Evolutionary conservation across 1,140 invertebrate genomes (phyloP).

Genomic region (Dendrolimus kikuchii): DNA sequence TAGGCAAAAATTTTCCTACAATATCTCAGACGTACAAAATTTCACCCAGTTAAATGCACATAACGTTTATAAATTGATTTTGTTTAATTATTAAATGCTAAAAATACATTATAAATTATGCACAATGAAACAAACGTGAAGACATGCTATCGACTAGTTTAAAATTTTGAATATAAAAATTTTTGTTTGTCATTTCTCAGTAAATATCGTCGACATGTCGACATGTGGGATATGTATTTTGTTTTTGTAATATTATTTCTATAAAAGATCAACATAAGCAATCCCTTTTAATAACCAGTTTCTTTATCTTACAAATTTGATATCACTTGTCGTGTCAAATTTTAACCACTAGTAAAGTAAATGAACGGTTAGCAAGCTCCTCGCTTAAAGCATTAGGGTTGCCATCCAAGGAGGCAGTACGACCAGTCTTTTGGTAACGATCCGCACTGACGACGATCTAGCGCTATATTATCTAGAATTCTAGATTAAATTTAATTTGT

Average conservation of each 20-base stretch:
- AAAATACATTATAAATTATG: constrained; percentile 57
- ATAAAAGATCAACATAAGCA: constrained; percentile 8
- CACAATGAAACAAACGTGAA: constrained; percentile 39
- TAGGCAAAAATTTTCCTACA: no score
- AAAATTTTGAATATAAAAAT: constrained; percentile 69
- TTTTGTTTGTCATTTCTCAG: constrained; percentile 48
- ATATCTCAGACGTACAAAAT: constrained; percentile 10
- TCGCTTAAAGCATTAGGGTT: no score
- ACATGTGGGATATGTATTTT: constrained; percentile 59
- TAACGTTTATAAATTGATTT: constrained; percentile 41
- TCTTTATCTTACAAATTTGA: no score
- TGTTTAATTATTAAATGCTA: constrained; percentile 38
- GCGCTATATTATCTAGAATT: no score
- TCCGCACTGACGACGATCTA: no score
- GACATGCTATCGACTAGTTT: constrained; percentile 66
- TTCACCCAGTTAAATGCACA: constrained; percentile 60
- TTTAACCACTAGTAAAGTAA: no score
- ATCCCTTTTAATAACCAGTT: no score
- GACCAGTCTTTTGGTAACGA: no score
- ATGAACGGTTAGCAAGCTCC: no score
- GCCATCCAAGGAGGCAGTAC: no score
- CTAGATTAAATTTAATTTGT: no score
- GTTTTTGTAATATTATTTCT: constrained; percentile 33
- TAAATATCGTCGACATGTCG: constrained; percentile 51
- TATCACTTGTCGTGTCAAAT: no score